A percentile compares a stretch with the other conserved stretches of the same genome.
phyloP scores from a whole-genome alignment of 2,797 vertebrate genomes.

The Mus spretus region DNA sequence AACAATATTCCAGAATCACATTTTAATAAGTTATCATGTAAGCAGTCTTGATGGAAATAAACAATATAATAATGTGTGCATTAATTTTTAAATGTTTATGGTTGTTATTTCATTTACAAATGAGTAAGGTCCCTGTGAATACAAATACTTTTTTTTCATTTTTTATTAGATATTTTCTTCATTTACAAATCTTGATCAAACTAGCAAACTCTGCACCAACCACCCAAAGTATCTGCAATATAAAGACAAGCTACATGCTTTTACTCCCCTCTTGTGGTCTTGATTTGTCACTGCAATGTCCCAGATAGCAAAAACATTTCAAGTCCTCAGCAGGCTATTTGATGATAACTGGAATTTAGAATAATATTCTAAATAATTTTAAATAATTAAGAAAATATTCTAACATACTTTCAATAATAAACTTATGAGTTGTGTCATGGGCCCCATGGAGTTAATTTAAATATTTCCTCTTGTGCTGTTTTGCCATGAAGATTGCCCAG shows the following conservation, averaged over 20 bases:
- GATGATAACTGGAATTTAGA: not conserved
- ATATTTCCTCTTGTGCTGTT: not conserved
- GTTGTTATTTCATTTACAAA: not conserved
- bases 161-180: too few relatives aligned
- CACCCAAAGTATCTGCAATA: fast-evolving
- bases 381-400: not conserved
- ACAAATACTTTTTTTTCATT: too few relatives aligned
- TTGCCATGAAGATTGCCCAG: not conserved
- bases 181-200: not conserved
- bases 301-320: not conserved
- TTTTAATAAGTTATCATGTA: not conserved
- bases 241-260: not conserved
- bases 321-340: not conserved
- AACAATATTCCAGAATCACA: not conserved
- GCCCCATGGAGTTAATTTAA: not conserved
- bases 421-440: not conserved
- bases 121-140: not conserved
- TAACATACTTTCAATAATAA: conserved; percentile 25
- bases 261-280: conserved; percentile 74
- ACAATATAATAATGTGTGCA: not conserved
- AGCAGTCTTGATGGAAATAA: not conserved
- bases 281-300: conserved; percentile 11
- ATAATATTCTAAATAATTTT: not conserved
- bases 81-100: not conserved
- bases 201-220: not conserved